Conservation (phyloP, 2,113 vertebrate species). For the Gorsachius goisagi region DNA sequence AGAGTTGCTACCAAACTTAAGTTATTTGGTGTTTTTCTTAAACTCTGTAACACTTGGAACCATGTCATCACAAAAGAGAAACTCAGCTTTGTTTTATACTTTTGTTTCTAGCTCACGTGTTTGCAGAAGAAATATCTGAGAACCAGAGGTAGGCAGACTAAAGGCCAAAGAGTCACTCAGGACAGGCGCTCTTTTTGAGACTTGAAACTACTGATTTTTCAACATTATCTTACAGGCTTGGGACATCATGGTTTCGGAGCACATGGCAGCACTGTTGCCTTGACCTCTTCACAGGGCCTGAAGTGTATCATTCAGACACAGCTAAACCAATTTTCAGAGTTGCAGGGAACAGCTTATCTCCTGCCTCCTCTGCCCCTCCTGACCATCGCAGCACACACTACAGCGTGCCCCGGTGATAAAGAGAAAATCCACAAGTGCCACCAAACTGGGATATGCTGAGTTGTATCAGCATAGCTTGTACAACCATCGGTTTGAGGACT, state of each 20-base stretch:
- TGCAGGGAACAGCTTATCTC: neutral
- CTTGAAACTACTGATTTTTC: neutral
- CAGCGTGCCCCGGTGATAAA: neutral
- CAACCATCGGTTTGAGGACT: neutral
- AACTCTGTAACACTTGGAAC: neutral
- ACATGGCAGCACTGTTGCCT: neutral
- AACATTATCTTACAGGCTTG: neutral
- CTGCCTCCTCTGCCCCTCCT: neutral
- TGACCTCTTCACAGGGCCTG: neutral
- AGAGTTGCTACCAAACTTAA: neutral
- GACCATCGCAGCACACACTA: neutral
- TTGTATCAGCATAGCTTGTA: neutral
- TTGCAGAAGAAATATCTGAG: neutral
- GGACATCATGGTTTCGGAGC: neutral
- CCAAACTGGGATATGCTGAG: accelerated
- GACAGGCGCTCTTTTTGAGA: neutral
- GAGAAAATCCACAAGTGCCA: neutral
- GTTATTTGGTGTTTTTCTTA: neutral
- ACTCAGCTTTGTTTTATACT: neutral
- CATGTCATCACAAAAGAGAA: neutral
- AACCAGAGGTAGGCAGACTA: neutral
- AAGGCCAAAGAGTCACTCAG: neutral
- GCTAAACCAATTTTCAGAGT: neutral
- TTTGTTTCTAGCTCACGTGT: neutral
- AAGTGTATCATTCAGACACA: neutral